These are phyloP conservation scores for Dioctria rufipes DNA, from an alignment of 2,888 invertebrate genomes.

Conservation along the genomic window DNA sequence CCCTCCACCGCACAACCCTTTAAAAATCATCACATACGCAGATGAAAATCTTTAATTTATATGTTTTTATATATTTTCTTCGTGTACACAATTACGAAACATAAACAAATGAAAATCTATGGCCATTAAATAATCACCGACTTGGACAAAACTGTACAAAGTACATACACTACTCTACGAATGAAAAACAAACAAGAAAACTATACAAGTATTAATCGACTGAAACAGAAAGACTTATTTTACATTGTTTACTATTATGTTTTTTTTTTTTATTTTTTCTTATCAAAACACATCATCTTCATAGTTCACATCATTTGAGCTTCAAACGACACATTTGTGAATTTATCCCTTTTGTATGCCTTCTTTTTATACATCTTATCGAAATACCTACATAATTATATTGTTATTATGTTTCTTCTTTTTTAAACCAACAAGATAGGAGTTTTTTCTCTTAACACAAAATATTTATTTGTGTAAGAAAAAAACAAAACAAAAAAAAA, in stretches of 20 bases:
- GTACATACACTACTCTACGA: too few species aligned
- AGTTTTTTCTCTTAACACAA: slow-evolving; percentile 42
- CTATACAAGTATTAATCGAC: neutral
- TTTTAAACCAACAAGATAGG: slow-evolving; percentile 6
- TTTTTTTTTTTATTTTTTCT: neutral
- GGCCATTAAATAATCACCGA: too few species aligned
- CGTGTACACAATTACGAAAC: too few species aligned
- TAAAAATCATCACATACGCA: too few species aligned
- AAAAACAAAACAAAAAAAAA: slow-evolving; percentile 42
- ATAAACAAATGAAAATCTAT: too few species aligned
- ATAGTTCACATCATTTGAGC: neutral
- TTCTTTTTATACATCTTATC: too few species aligned
- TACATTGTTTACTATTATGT: neutral
- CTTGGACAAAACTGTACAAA: too few species aligned
- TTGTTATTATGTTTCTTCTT: slow-evolving; percentile 28
- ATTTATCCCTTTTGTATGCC: slow-evolving; percentile 18
- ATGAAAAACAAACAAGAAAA: too few species aligned
- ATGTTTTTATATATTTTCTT: too few species aligned
- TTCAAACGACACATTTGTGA: slow-evolving; percentile 40
- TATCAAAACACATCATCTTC: neutral
- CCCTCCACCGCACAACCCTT: too few species aligned
- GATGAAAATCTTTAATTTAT: too few species aligned
- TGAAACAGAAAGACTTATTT: slow-evolving; percentile 14
- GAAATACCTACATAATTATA: neutral
- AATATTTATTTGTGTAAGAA: slow-evolving; percentile 52